These are phyloP conservation scores for Dromiciops gliroides DNA, from an alignment of 2,113 vertebrate genomes.

Conservation along the genomic window DNA sequence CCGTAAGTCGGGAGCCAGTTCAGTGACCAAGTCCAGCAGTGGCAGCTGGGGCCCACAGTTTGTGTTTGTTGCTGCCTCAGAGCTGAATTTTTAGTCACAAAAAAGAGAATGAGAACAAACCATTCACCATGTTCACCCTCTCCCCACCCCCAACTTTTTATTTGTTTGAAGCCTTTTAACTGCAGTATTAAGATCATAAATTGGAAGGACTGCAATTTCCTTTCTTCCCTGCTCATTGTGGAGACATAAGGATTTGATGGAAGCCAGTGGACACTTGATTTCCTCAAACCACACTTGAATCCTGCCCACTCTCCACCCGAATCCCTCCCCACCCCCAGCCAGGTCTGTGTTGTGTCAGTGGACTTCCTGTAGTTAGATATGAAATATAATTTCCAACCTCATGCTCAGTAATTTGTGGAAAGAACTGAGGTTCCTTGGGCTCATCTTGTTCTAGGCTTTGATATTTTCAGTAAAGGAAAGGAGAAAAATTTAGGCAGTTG, in stretches of 20 bases:
- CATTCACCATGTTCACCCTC: constrained; percentile 53
- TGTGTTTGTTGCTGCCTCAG: not conserved
- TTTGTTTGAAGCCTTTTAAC: constrained; percentile 65
- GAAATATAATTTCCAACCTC: constrained; percentile 58
- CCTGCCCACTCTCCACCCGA: not conserved
- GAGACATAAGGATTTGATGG: constrained; percentile 48
- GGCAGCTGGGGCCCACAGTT: not conserved
- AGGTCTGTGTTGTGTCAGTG: constrained; percentile 54
- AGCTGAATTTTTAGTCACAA: constrained; percentile 47
- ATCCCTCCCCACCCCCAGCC: not conserved
- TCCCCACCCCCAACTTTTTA: constrained; percentile 13
- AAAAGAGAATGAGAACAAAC: constrained; percentile 59
- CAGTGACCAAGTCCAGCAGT: not conserved
- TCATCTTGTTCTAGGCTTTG: not conserved
- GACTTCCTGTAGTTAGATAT: not conserved
- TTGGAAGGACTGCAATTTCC: constrained; percentile 61
- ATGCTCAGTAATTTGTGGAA: constrained; percentile 12
- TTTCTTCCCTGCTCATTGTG: constrained; percentile 41
- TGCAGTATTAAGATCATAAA: constrained; percentile 63
- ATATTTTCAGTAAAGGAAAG: constrained; percentile 23
- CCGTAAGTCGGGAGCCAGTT: not conserved
- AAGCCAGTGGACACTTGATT: constrained; percentile 20
- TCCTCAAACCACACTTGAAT: not conserved
- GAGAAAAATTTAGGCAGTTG: constrained; percentile 35
- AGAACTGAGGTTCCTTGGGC: constrained; percentile 1